These are phyloP conservation scores for Perdita meconis DNA, from an alignment of 2,888 invertebrate species.

Conservation along the genomic window DNA sequence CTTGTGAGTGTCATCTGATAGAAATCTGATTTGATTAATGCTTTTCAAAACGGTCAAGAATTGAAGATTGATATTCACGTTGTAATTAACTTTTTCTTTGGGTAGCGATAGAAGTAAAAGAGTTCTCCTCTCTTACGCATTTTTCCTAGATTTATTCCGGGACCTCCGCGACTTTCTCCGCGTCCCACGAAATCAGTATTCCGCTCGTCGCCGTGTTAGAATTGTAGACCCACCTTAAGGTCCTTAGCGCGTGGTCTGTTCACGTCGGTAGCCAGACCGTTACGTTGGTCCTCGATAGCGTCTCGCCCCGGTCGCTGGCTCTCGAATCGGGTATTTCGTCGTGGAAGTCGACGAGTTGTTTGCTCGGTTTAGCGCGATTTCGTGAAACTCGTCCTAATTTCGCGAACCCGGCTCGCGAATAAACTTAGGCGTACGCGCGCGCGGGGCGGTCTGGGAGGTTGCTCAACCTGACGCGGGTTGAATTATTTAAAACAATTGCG, in stretches of 20 bases:
- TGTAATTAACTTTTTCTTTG: too few relatives aligned
- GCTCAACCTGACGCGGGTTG: constrained; percentile 24
- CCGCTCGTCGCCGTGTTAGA: neutral
- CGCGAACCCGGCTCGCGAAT: constrained; percentile 31
- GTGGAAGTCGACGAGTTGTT: constrained; percentile 27
- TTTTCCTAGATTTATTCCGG: too few relatives aligned
- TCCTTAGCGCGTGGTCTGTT: constrained; percentile 10
- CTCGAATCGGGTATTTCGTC: constrained; percentile 33
- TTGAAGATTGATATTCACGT: too few relatives aligned
- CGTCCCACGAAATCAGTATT: neutral
- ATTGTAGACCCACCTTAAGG: neutral
- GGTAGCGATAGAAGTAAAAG: too few relatives aligned
- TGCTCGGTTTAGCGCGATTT: constrained; percentile 8
- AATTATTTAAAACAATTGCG: constrained; percentile 10
- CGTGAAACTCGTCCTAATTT: constrained; percentile 37
- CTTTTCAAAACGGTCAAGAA: too few relatives aligned
- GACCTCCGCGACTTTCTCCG: too few relatives aligned
- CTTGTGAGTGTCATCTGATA: neutral
- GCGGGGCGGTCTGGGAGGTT: constrained; percentile 10
- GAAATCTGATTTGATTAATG: too few relatives aligned
- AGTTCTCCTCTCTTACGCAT: too few relatives aligned
- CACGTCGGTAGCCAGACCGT: constrained; percentile 11
- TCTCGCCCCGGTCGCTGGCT: neutral
- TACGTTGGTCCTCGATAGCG: neutral
- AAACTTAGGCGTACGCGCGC: constrained; percentile 9